phyloP scores from a whole-genome alignment of 2,113 vertebrate genomes.

The Brachirus orientalis region DNA sequence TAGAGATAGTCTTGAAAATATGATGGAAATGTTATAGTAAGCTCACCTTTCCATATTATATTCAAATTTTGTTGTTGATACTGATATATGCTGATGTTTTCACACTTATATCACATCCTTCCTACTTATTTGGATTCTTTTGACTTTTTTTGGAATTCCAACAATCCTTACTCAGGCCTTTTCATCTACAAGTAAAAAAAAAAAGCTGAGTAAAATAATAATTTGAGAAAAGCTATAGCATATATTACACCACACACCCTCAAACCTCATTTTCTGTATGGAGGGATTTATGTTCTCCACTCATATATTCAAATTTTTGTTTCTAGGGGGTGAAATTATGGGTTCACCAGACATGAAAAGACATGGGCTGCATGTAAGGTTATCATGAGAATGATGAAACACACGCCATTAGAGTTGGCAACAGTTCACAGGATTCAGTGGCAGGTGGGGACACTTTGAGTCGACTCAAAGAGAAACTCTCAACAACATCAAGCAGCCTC shows the following conservation, averaged over 20 bases:
- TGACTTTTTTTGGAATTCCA: neutral
- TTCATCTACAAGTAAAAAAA: neutral
- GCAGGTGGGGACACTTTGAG: conserved; percentile 41
- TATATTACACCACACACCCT: neutral
- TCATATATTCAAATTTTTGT: neutral
- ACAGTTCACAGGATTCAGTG: conserved; percentile 42
- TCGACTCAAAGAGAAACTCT: conserved; percentile 29
- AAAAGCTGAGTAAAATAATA: no score
- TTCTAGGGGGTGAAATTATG: neutral
- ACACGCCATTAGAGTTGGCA: conserved; percentile 44
- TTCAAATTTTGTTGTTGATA: no score
- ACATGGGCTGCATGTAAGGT: conserved; percentile 8
- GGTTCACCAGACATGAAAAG: conserved; percentile 14
- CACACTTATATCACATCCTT: neutral
- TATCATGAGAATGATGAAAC: conserved; percentile 57
- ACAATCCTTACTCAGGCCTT: no score
- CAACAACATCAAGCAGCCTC: conserved; percentile 20
- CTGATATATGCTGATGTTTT: no score
- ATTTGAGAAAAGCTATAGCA: neutral
- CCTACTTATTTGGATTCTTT: neutral
- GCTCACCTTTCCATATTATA: no score
- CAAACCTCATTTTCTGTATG: neutral
- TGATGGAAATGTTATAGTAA: no score
- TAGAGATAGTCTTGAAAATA: no score
- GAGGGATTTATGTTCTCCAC: neutral